A percentile compares a stretch with the other conserved stretches of the same genome.
These are phyloP conservation scores for Sterrhoptilus dennistouni DNA, from an alignment of 2,113 vertebrate genomes.

Conservation along the genomic window DNA sequence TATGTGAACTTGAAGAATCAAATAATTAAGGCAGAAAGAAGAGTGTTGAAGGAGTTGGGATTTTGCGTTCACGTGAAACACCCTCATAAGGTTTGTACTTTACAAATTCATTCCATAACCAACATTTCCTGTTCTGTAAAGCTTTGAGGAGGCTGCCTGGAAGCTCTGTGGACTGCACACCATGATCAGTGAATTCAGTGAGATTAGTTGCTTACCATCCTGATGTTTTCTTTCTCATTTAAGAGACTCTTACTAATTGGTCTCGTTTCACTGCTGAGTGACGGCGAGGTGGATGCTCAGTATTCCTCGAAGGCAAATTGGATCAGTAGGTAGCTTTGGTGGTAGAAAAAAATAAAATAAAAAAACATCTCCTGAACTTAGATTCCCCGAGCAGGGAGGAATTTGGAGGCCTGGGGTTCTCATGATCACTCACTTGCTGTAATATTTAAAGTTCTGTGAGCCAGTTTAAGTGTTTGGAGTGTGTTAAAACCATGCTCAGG, in stretches of 20 bases:
- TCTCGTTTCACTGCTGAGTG: constrained; percentile 16
- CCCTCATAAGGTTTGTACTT: constrained; percentile 84
- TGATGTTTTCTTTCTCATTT: constrained; percentile 16
- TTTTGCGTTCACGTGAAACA: constrained; percentile 91
- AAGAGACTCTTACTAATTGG: constrained; percentile 30
- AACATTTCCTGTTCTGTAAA: fast-evolving
- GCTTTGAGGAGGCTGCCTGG: neutral
- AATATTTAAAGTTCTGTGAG: fast-evolving
- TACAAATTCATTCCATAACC: neutral
- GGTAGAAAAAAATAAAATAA: neutral
- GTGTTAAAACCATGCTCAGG: neutral
- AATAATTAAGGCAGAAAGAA: constrained; percentile 85
- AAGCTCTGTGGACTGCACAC: neutral
- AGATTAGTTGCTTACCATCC: neutral
- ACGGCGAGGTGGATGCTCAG: constrained; percentile 20
- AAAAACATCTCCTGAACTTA: neutral
- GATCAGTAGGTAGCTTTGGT: neutral
- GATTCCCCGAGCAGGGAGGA: neutral
- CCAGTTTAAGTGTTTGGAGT: neutral
- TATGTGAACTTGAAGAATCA: constrained; percentile 86
- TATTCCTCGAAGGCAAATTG: neutral
- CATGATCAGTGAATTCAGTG: neutral
- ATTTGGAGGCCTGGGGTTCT: neutral
- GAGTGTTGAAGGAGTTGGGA: constrained; percentile 85
- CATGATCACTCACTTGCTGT: neutral